Evolutionary conservation across 2,888 invertebrate species (phyloP).

Genomic region (Aspidapion aeneum): DNA sequence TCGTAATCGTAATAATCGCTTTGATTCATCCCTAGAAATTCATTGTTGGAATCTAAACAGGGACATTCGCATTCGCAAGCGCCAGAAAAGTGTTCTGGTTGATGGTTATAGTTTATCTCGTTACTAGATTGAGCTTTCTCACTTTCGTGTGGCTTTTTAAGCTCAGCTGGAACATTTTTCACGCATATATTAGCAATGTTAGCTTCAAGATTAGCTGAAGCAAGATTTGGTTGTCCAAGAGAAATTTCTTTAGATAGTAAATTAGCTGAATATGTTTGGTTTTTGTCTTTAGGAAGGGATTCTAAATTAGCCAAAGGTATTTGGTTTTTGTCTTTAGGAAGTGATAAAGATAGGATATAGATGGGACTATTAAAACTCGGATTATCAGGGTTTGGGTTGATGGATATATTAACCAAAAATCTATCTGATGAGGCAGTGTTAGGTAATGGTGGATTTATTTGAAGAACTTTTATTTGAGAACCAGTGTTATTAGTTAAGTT

Average conservation of each 20-base stretch:
- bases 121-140: not conserved
- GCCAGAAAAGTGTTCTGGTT: conserved; percentile 44
- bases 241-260: no score
- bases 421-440: conserved; percentile 54
- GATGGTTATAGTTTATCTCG: not conserved
- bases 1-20: conserved; percentile 32
- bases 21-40: conserved; percentile 37
- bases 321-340: conserved; percentile 61
- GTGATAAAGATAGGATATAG: conserved; percentile 76
- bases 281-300: conserved; percentile 62
- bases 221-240: no score
- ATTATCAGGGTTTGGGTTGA: conserved; percentile 64
- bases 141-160: not conserved
- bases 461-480: conserved; percentile 40
- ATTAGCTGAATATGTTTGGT: no score
- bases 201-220: conserved; percentile 50
- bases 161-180: conserved; percentile 24
- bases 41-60: conserved; percentile 52
- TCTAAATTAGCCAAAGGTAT: not conserved
- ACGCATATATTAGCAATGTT: conserved; percentile 45
- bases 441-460: conserved; percentile 35
- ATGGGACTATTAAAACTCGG: conserved; percentile 59
- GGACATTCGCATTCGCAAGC: conserved; percentile 75
- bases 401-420: conserved; percentile 78
- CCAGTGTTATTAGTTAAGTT: conserved; percentile 27